Percentiles rank a stretch among this genome's conserved stretches.
These are phyloP conservation scores for Thrips palmi DNA, from an alignment of 1,140 invertebrate species.

Conservation along the genomic window DNA sequence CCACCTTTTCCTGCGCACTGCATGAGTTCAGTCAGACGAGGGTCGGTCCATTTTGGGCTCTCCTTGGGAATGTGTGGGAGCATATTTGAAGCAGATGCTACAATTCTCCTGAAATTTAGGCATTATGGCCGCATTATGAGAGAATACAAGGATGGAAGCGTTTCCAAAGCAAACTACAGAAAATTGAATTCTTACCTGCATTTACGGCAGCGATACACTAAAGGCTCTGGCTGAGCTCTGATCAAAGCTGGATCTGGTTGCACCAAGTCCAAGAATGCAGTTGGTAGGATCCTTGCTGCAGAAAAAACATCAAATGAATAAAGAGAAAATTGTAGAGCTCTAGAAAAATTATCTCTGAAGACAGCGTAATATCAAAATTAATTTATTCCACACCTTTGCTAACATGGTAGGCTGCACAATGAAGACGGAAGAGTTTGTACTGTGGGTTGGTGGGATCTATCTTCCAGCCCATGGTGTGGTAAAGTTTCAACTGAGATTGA, in stretches of 20 bases:
- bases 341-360: slow-evolving; percentile 2
- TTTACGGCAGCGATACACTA: slow-evolving; percentile 60
- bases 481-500: slow-evolving; percentile 52
- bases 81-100: slow-evolving; percentile 59
- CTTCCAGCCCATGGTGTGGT: slow-evolving; percentile 50
- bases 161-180: slow-evolving; percentile 6
- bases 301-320: slow-evolving; percentile 12
- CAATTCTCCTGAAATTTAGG: slow-evolving; percentile 33
- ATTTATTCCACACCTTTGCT: slow-evolving; percentile 48
- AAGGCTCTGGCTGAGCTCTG: slow-evolving; percentile 54
- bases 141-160: no score
- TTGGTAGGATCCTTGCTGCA: slow-evolving; percentile 60
- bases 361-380: slow-evolving; percentile 2
- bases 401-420: slow-evolving; percentile 58
- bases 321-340: background rate
- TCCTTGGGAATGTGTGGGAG: slow-evolving; percentile 42
- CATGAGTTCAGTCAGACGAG: slow-evolving; percentile 14
- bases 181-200: slow-evolving; percentile 30
- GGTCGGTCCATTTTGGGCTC: slow-evolving; percentile 27
- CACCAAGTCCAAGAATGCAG: slow-evolving; percentile 51
- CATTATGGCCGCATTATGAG: background rate
- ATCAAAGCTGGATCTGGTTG: slow-evolving; percentile 61
- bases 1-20: slow-evolving; percentile 5
- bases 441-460: slow-evolving; percentile 49
- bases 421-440: slow-evolving; percentile 56